phyloP scores from a whole-genome alignment of 2,113 vertebrate species.

The Phaethon lepturus region DNA sequence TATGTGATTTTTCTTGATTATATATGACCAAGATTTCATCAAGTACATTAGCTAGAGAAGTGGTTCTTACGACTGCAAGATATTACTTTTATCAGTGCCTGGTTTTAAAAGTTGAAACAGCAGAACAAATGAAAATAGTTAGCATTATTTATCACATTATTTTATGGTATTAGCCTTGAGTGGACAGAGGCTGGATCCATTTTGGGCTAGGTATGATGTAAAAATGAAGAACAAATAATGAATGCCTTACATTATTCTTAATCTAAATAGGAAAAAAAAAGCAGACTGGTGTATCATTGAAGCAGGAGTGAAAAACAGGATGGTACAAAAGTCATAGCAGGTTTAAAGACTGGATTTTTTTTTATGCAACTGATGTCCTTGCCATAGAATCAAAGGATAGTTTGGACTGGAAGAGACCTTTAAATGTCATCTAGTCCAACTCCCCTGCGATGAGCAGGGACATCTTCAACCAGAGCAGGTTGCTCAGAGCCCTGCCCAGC shows the following conservation, averaged over 20 bases:
- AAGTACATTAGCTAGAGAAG: not conserved
- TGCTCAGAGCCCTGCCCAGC: too few species aligned
- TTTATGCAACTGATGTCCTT: not conserved
- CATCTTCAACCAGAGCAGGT: too few species aligned
- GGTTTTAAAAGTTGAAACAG: not conserved
- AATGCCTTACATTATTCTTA: not conserved
- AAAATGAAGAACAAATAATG: not conserved
- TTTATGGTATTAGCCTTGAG: not conserved
- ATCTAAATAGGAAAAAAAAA: not conserved
- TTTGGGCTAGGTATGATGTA: not conserved
- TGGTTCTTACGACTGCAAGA: not conserved
- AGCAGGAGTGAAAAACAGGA: not conserved
- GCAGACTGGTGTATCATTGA: not conserved
- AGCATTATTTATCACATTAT: not conserved
- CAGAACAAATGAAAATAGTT: not conserved
- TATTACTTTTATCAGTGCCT: not conserved
- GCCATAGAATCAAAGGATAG: too few species aligned
- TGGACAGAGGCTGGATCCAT: not conserved
- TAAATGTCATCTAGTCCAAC: too few species aligned
- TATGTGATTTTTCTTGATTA: not conserved
- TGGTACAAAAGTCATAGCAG: not conserved
- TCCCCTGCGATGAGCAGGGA: too few species aligned
- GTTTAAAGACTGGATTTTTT: not conserved
- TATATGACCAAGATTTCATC: not conserved
- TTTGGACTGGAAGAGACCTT: too few species aligned